Percentiles rank a stretch among this genome's conserved stretches.
Evolutionary conservation across 37 sponge, comb jelly and placozoan genomes (phyloP).

Genomic region (Agelas oroides): DNA sequence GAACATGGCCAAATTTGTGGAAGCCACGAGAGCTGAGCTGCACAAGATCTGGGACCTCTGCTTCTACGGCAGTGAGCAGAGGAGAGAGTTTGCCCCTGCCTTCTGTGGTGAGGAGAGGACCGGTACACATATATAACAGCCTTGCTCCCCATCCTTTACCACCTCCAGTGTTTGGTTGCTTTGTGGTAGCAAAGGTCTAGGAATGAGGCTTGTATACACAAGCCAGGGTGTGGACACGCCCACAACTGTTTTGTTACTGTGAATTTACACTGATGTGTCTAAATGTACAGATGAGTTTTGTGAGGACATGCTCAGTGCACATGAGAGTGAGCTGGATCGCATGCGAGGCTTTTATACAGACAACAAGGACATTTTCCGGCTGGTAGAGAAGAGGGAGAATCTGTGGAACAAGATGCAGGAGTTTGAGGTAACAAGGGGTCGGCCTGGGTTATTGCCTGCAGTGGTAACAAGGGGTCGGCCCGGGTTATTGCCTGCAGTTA

Average conservation of each 20-base stretch:
- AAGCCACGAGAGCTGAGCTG: conserved; percentile 76
- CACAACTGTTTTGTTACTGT: neutral
- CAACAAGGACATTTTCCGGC: conserved; percentile 65
- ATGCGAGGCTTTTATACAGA: conserved; percentile 73
- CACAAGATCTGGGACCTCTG: conserved; percentile 82
- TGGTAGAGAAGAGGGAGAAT: conserved; percentile 76
- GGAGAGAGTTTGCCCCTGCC: conserved; percentile 70
- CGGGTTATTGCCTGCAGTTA: no score
- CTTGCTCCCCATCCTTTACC: no score
- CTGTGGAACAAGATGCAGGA: conserved; percentile 57
- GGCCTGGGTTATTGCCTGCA: no score
- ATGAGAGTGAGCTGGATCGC: conserved; percentile 83
- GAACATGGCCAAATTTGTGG: conserved; percentile 75
- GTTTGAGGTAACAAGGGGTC: conserved; percentile 72
- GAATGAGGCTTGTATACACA: no score
- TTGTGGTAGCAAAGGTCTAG: no score
- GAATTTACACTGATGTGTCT: neutral
- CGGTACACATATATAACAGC: no score
- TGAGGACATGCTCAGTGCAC: conserved; percentile 73
- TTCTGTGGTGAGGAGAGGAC: conserved; percentile 22
- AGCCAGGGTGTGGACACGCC: no score
- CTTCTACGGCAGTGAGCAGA: conserved; percentile 73
- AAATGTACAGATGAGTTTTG: conserved; percentile 46
- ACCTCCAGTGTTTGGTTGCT: no score
- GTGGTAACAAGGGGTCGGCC: no score